Conservation (phyloP, 2,797 vertebrate species). For the Hapalemur alaotrensis region DNA sequence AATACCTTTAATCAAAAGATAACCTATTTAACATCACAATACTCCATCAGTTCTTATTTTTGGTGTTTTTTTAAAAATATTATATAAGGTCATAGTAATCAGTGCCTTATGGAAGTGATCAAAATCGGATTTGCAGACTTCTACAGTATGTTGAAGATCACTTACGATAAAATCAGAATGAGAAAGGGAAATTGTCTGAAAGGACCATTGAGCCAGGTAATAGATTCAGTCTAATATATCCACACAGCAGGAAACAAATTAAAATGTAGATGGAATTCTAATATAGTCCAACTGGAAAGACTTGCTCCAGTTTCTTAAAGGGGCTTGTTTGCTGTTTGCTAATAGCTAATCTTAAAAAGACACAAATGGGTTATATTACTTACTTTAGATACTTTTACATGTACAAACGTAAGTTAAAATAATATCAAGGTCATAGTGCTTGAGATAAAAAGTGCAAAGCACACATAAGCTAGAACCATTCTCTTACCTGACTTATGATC, state of each 20-base stretch:
- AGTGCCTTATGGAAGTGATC: conserved; percentile 65
- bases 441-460: conserved; percentile 21
- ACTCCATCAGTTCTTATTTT: conserved; percentile 50
- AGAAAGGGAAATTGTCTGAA: conserved; percentile 80
- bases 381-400: conserved; percentile 19
- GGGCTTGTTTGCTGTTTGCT: conserved; percentile 65
- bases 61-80: not conserved
- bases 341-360: conserved; percentile 51
- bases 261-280: conserved; percentile 82
- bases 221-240: conserved; percentile 78
- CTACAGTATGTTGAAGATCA: conserved; percentile 63
- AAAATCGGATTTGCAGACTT: conserved; percentile 78
- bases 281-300: conserved; percentile 74
- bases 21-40: conserved; percentile 48
- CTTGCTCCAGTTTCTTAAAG: conserved; percentile 59
- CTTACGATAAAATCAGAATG: conserved; percentile 82
- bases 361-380: conserved; percentile 61
- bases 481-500: not conserved
- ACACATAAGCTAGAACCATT: not conserved
- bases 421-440: not conserved
- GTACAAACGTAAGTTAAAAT: conserved; percentile 47
- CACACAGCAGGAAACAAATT: conserved; percentile 80
- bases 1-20: conserved; percentile 52
- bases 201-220: conserved; percentile 82
- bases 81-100: conserved; percentile 56